Evolutionary conservation across 2,797 vertebrate species (phyloP).

Genomic region (Xerus rutilus): DNA sequence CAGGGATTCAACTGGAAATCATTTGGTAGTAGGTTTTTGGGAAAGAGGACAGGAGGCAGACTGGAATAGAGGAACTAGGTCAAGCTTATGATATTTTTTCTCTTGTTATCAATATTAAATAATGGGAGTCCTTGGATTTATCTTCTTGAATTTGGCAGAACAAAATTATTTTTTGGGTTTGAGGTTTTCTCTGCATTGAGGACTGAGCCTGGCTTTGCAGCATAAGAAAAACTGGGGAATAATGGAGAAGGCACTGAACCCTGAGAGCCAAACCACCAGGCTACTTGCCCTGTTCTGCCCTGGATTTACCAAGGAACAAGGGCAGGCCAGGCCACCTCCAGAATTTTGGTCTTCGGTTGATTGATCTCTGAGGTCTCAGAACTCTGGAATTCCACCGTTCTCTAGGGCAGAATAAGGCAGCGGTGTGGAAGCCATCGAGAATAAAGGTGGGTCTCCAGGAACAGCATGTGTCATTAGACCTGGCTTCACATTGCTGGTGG

Average conservation of each 20-base stretch:
- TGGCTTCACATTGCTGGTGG: fast-evolving
- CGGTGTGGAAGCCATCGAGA: fast-evolving
- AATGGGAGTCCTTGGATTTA: neutral
- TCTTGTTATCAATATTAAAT: neutral
- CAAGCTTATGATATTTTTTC: neutral
- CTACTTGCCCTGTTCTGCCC: neutral
- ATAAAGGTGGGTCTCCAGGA: neutral
- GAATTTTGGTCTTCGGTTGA: neutral
- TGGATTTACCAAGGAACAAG: fast-evolving
- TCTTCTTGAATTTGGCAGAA: neutral
- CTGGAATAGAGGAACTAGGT: fast-evolving
- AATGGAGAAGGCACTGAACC: neutral
- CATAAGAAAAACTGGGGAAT: neutral
- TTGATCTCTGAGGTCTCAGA: neutral
- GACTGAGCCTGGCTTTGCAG: neutral
- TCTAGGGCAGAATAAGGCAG: fast-evolving
- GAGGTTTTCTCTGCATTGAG: neutral
- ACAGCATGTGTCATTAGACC: fast-evolving
- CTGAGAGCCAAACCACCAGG: neutral
- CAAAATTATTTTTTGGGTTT: neutral
- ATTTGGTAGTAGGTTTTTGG: neutral
- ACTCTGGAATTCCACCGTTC: fast-evolving
- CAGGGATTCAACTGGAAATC: neutral
- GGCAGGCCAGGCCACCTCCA: fast-evolving
- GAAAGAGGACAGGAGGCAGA: neutral